Evolutionary conservation across 2,113 vertebrate genomes (phyloP).

Genomic region (Chaenocephalus aceratus): DNA sequence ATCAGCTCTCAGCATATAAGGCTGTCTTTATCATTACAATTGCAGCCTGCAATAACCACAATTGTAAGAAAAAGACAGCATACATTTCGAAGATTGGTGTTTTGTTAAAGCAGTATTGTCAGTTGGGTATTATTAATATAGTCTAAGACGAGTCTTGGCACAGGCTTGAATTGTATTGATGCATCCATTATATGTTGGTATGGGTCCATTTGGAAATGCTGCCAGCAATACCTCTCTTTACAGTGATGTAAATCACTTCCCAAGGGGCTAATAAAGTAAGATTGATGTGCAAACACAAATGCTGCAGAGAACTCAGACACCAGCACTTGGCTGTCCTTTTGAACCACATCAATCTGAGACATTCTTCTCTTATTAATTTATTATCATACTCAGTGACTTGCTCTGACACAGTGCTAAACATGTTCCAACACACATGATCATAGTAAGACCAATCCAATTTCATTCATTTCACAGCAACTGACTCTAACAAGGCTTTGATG

Average conservation of each 20-base stretch:
- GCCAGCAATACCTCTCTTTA: conserved; percentile 3
- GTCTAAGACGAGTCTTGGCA: neutral
- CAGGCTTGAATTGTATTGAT: neutral
- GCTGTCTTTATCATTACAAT: too few relatives aligned
- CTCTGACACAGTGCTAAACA: neutral
- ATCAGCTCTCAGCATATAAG: too few relatives aligned
- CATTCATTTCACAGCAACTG: neutral
- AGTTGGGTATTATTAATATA: too few relatives aligned
- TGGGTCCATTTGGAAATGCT: neutral
- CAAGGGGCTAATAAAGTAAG: conserved; percentile 8
- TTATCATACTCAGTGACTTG: neutral
- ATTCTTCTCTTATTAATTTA: neutral
- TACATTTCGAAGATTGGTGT: too few relatives aligned
- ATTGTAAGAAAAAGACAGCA: too few relatives aligned
- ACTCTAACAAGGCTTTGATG: neutral
- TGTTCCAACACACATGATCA: neutral
- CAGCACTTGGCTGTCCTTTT: conserved; percentile 6
- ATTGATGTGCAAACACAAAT: conserved; percentile 10
- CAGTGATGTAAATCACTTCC: conserved; percentile 8
- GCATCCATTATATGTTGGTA: neutral
- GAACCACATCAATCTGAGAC: conserved; percentile 3
- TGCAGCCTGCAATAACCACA: too few relatives aligned
- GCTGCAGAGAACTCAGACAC: conserved; percentile 2
- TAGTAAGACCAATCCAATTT: neutral
- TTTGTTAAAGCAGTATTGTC: too few relatives aligned